A percentile compares a stretch with the other conserved stretches of the same genome.
Evolutionary conservation across 2,888 invertebrate species (phyloP).

Genomic region (Amphipyra berbera): DNA sequence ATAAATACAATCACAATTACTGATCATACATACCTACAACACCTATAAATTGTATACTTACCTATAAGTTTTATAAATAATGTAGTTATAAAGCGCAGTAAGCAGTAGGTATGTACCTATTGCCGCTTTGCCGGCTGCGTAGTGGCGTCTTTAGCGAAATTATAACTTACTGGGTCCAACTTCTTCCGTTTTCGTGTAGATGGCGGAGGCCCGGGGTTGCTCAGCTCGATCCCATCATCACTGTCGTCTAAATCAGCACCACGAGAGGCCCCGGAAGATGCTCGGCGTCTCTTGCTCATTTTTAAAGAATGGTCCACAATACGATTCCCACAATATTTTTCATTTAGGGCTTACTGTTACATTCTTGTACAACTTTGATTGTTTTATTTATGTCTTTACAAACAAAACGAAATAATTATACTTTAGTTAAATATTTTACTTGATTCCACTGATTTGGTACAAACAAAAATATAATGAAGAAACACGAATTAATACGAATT

Average conservation of each 20-base stretch:
- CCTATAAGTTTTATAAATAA: too few relatives aligned
- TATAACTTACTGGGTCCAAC: constrained; percentile 92
- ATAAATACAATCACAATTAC: too few relatives aligned
- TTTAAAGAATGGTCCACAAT: constrained; percentile 23
- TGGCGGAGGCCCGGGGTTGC: constrained; percentile 85
- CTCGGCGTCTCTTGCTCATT: constrained; percentile 95
- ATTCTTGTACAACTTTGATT: constrained; percentile 13
- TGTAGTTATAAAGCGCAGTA: neutral
- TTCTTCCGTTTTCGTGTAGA: constrained; percentile 92
- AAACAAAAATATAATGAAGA: too few relatives aligned
- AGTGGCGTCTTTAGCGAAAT: neutral
- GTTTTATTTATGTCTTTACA: too few relatives aligned
- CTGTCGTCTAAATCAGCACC: constrained; percentile 92
- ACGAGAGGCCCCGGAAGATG: constrained; percentile 95
- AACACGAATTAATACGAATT: too few relatives aligned
- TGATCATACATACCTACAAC: too few relatives aligned
- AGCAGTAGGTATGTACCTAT: neutral
- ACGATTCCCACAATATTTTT: neutral
- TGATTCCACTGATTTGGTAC: constrained; percentile 11
- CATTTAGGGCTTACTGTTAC: constrained; percentile 16
- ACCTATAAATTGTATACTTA: too few relatives aligned
- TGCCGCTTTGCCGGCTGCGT: constrained; percentile 3
- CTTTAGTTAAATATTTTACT: neutral
- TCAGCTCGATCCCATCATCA: constrained; percentile 90
- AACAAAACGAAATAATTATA: neutral